These are phyloP conservation scores for Toxonevra muliebris DNA, from an alignment of 2,888 invertebrate species.

Conservation along the genomic window DNA sequence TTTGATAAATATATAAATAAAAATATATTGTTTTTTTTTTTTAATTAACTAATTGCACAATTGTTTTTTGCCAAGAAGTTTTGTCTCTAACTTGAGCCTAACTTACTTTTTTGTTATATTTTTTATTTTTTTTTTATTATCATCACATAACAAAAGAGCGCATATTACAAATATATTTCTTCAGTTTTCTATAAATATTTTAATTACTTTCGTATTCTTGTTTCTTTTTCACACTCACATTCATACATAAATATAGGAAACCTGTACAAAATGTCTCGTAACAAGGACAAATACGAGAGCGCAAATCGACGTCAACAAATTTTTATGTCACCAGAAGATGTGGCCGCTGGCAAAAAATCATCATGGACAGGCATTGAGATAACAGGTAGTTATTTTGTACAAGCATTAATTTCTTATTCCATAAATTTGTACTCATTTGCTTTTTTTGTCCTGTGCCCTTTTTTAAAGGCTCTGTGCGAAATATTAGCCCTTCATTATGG, in stretches of 20 bases:
- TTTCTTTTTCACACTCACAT: too few species aligned
- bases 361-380: constrained; percentile 94
- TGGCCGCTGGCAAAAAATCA: constrained; percentile 90
- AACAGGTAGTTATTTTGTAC: constrained; percentile 68
- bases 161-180: too few species aligned
- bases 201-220: too few species aligned
- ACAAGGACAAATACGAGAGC: constrained; percentile 91
- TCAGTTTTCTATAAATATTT: too few species aligned
- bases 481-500: constrained; percentile 92
- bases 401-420: too few species aligned
- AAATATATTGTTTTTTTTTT: constrained; percentile 14
- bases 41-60: constrained; percentile 18
- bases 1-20: constrained; percentile 9
- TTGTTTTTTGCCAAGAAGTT: constrained; percentile 45
- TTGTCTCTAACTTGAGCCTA: constrained; percentile 56
- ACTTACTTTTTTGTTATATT: constrained; percentile 39
- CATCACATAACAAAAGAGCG: too few species aligned
- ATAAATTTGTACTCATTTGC: not conserved
- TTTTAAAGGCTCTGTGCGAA: constrained; percentile 86
- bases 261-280: constrained; percentile 72
- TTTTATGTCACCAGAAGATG: constrained; percentile 92
- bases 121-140: not conserved
- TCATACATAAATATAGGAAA: constrained; percentile 51
- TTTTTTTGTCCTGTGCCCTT: not conserved
- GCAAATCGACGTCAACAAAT: constrained; percentile 85